Evolutionary conservation across 2,888 invertebrate species (phyloP).

Genomic region (Thecocarcelia acutangulata): DNA sequence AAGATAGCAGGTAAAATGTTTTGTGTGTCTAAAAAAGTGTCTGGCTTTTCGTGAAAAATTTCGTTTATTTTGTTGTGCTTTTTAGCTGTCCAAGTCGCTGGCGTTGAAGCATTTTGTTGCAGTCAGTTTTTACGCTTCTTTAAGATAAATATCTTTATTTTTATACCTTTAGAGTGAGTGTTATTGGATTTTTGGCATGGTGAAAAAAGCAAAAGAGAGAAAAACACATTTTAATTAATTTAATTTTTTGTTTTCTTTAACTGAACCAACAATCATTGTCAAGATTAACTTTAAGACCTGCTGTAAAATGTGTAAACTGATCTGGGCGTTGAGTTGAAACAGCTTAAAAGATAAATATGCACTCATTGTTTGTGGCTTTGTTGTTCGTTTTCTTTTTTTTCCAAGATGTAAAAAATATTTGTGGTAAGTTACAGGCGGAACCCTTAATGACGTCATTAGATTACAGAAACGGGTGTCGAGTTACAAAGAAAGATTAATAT

Average conservation of each 20-base stretch:
- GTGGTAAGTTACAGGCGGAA: background rate
- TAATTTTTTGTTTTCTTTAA: constrained; percentile 16
- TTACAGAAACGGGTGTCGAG: constrained; percentile 48
- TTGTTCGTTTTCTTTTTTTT: background rate
- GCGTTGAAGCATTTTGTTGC: constrained; percentile 48
- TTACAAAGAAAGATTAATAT: constrained; percentile 48
- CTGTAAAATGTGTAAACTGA: constrained; percentile 59
- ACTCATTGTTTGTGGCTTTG: background rate
- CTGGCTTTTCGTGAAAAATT: constrained; percentile 37
- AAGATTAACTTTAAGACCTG: constrained; percentile 53
- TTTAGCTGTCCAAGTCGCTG: constrained; percentile 13
- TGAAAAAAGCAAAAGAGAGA: background rate
- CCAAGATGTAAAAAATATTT: background rate
- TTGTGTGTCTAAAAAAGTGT: constrained; percentile 6
- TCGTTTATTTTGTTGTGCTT: background rate
- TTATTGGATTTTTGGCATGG: constrained; percentile 17
- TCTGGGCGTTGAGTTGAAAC: constrained; percentile 63
- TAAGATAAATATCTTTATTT: constrained; percentile 58
- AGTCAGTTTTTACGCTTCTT: constrained; percentile 42
- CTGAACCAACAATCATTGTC: constrained; percentile 39
- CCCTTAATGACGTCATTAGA: constrained; percentile 52
- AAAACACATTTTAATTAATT: constrained; percentile 64
- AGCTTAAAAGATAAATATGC: constrained; percentile 56
- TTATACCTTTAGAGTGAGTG: constrained; percentile 2
- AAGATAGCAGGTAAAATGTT: background rate